Evolutionary conservation across 1,140 invertebrate genomes (phyloP), one percentile per base, ranked within the genome.

Genomic region (Drosophila lacertosa): DNA sequence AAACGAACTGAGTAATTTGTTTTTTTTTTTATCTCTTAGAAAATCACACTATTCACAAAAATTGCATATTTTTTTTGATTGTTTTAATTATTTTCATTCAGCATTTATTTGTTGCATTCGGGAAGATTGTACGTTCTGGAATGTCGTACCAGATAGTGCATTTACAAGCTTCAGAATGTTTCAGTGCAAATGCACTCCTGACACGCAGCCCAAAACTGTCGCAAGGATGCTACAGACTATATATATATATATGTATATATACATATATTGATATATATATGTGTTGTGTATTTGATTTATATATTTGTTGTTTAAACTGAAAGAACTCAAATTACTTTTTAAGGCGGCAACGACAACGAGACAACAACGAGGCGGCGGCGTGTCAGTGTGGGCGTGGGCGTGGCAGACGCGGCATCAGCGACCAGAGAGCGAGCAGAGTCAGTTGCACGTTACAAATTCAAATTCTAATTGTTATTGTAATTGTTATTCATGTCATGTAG

Each of bases 131-230:
- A 92, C 93, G 92, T 92, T 91, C 92, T 93, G 93, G 94, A 94
- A 95, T 98, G 96, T 97, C 97, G 97, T 98, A 98, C 97, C 97
- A 98, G 97, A 98, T 97, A 97, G 97, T 98, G 97, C 97, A 98
- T 98, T 98, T 98, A 98, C 97, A 98, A 94, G 92, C 82, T 94
- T 94, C 94, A 95, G 93, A 94, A 94, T 92, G 91, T 92, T 92
- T 92, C 91, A 94, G 94, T 98, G 97, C 96, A 98, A 98, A 98
- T 96, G 96, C 97, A 97, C 95, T 95, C 95, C 97, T 98, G 97
- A 96, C 96, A 98, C 96, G 96, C 94, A 95, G 95, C 95, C 95
- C 95, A 95, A 93, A 92, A 93, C 94, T 92, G 80, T 81, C 50
- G 64, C 73, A 74, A 80, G 74, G 81, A 86, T 84, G 81, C 76